Conservation (phyloP, 2,797 vertebrate species). For the Mus caroli region DNA sequence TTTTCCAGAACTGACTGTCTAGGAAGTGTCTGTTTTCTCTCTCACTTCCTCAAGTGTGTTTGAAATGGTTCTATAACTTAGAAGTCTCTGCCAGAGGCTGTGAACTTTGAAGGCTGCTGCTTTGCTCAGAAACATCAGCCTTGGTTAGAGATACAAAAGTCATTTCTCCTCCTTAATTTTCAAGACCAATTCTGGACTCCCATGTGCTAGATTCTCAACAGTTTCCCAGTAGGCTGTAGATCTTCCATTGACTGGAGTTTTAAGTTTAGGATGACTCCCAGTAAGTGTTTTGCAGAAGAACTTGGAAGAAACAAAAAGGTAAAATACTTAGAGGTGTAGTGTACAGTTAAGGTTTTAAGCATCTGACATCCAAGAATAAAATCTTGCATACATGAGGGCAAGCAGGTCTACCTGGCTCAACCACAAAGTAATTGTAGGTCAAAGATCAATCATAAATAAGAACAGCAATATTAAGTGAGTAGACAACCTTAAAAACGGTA, state of each 20-base stretch:
- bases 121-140: conserved; percentile 8
- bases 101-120: not conserved
- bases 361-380: conserved; percentile 32
- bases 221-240: not conserved
- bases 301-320: not conserved
- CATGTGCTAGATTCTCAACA: not conserved
- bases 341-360: conserved; percentile 24
- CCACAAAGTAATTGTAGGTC: conserved; percentile 60
- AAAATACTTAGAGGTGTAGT: not conserved
- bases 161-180: conserved; percentile 42
- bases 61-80: not conserved
- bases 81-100: not conserved
- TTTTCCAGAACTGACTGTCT: conserved; percentile 56
- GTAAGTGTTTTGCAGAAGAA: not conserved
- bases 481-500: conserved; percentile 21
- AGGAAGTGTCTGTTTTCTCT: not conserved
- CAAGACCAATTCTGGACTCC: not conserved
- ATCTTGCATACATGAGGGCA: not conserved
- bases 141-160: conserved; percentile 1
- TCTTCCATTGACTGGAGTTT: not conserved
- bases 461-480: conserved; percentile 28
- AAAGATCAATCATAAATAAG: conserved; percentile 74
- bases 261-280: not conserved
- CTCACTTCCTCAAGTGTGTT: not conserved
- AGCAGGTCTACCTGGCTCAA: not conserved